A percentile compares a stretch with the other conserved stretches of the same genome.
Evolutionary conservation across 1,140 invertebrate species (phyloP).

Genomic region (Cylas formicarius): DNA sequence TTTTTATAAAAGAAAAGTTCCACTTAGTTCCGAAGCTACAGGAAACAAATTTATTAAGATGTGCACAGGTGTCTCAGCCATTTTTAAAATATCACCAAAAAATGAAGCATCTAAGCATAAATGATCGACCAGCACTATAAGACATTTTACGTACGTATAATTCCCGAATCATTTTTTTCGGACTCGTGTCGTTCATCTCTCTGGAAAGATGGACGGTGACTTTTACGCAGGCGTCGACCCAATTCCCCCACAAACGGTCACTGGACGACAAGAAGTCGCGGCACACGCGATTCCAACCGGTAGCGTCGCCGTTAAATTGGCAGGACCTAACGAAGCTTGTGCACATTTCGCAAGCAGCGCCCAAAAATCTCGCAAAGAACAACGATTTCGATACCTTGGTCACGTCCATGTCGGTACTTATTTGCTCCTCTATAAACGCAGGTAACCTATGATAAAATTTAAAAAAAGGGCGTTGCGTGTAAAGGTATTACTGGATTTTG

Average conservation of each 20-base stretch:
- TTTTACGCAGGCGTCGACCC: constrained; percentile 48
- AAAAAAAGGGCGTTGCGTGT: background rate
- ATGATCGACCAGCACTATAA: background rate
- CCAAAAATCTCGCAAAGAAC: constrained; percentile 51
- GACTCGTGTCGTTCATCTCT: constrained; percentile 14
- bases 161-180: constrained; percentile 32
- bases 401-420: constrained; percentile 13
- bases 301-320: constrained; percentile 44
- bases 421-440: constrained; percentile 20
- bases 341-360: constrained; percentile 55
- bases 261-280: constrained; percentile 53
- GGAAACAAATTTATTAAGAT: too few relatives aligned
- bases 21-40: too few relatives aligned
- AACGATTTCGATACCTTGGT: constrained; percentile 36
- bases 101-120: constrained; percentile 4
- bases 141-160: constrained; percentile 14
- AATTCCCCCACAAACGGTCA: constrained; percentile 54
- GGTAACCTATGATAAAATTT: constrained; percentile 20
- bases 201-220: constrained; percentile 31
- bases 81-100: constrained; percentile 4
- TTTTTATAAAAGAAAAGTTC: too few relatives aligned
- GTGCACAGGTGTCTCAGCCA: too few relatives aligned
- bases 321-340: constrained; percentile 61
- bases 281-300: constrained; percentile 58
- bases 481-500: background rate